Conservation (phyloP, 64 coral and sea anemone species). For the Catalaphyllia jardinei region DNA sequence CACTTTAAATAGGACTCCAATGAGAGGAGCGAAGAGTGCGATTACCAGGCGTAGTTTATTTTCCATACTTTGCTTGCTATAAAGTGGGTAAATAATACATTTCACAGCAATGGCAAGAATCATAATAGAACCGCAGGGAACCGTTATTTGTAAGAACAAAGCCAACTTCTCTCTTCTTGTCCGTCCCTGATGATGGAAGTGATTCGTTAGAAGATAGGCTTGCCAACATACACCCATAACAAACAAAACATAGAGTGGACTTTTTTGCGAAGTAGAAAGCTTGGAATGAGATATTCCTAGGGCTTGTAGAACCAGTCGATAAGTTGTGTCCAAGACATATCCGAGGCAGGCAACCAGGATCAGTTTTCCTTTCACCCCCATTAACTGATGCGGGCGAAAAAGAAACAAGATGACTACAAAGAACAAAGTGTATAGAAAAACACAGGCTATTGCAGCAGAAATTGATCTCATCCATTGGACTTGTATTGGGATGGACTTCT, state of each 20-base stretch:
- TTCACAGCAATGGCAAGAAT: neutral
- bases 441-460: neutral
- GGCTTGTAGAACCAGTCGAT: neutral
- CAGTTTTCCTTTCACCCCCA: conserved; percentile 4
- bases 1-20: neutral
- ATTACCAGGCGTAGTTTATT: neutral
- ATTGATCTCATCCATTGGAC: neutral
- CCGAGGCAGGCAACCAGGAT: neutral
- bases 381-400: conserved; percentile 3
- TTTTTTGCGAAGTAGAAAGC: neutral
- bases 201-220: neutral
- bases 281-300: neutral
- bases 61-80: neutral
- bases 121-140: neutral
- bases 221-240: neutral
- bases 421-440: neutral
- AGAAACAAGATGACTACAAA: neutral
- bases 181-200: neutral
- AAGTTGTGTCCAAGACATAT: neutral
- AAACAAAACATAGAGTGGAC: neutral
- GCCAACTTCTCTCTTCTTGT: neutral
- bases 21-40: conserved; percentile 6
- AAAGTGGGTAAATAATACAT: neutral
- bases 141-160: neutral
- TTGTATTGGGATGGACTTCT: neutral